These are phyloP conservation scores for Phragmatobia fuliginosa DNA, from an alignment of 2,888 invertebrate species.

Conservation along the genomic window DNA sequence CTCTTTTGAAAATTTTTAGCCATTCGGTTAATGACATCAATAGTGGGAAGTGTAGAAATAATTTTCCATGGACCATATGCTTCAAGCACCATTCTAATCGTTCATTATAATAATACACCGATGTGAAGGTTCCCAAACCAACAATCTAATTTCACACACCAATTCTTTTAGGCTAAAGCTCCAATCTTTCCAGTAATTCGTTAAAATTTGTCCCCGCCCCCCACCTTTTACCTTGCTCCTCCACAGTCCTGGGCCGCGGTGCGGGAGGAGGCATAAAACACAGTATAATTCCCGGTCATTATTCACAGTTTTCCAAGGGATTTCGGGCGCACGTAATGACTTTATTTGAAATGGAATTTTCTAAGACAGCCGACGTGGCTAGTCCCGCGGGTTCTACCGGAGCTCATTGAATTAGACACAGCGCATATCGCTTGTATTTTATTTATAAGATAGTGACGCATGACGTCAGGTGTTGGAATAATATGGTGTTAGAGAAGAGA, in stretches of 20 bases:
- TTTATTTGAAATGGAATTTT: conserved; percentile 72
- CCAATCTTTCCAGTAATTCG: conserved; percentile 71
- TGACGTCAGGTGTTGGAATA: neutral
- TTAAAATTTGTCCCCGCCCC: conserved; percentile 62
- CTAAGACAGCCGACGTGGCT: conserved; percentile 55
- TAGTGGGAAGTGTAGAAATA: conserved; percentile 9
- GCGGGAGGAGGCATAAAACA: conserved; percentile 67
- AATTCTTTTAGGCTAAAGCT: conserved; percentile 65
- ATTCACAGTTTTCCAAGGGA: conserved; percentile 72
- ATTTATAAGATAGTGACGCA: neutral
- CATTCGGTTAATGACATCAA: conserved; percentile 17
- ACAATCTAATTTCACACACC: conserved; percentile 76
- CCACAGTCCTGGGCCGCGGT: conserved; percentile 27
- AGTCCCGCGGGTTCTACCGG: conserved; percentile 24
- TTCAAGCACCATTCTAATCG: conserved; percentile 17
- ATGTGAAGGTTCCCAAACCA: conserved; percentile 53
- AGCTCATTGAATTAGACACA: conserved; percentile 46
- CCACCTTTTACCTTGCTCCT: conserved; percentile 20
- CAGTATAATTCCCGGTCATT: conserved; percentile 75
- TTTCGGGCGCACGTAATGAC: conserved; percentile 68
- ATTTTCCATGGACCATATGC: conserved; percentile 15
- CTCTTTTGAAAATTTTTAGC: neutral
- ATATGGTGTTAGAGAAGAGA: no score
- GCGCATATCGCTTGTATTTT: conserved; percentile 10
- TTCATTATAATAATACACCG: conserved; percentile 51